A percentile compares a stretch with the other conserved stretches of the same genome.
These are phyloP conservation scores for Pagrus major DNA, from an alignment of 2,113 vertebrate species.

Conservation along the genomic window DNA sequence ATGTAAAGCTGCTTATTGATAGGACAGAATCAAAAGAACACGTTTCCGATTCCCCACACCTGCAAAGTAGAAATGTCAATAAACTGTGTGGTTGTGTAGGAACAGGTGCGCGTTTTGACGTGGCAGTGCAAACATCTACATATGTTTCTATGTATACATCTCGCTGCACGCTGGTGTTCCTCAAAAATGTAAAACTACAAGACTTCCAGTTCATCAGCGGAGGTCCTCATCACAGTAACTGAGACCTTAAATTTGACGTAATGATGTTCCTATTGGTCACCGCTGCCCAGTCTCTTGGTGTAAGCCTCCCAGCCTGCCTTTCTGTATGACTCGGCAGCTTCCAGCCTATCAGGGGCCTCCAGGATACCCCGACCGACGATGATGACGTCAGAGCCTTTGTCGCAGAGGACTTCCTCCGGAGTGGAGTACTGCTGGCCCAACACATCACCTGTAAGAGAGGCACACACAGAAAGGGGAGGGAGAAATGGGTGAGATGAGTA, in stretches of 20 bases:
- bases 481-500: background rate
- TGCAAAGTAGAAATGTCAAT: background rate
- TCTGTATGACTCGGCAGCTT: constrained; percentile 90
- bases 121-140: constrained; percentile 1
- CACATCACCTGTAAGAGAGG: constrained; percentile 85
- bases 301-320: constrained; percentile 93
- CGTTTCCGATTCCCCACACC: background rate
- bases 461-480: background rate
- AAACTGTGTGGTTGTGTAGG: background rate
- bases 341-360: constrained; percentile 80
- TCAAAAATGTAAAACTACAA: background rate
- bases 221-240: background rate
- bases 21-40: background rate
- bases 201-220: background rate
- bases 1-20: background rate
- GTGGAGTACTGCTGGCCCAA: constrained; percentile 93
- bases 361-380: constrained; percentile 96
- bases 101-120: background rate
- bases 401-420: constrained; percentile 89
- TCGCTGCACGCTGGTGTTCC: background rate
- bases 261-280: constrained; percentile 22
- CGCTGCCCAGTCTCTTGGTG: constrained; percentile 75
- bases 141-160: background rate
- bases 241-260: background rate
- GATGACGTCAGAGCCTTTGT: constrained; percentile 91